Base-by-base conservation (phyloP, 2,113 vertebrate species). In the Nothocercus julius region DNA sequence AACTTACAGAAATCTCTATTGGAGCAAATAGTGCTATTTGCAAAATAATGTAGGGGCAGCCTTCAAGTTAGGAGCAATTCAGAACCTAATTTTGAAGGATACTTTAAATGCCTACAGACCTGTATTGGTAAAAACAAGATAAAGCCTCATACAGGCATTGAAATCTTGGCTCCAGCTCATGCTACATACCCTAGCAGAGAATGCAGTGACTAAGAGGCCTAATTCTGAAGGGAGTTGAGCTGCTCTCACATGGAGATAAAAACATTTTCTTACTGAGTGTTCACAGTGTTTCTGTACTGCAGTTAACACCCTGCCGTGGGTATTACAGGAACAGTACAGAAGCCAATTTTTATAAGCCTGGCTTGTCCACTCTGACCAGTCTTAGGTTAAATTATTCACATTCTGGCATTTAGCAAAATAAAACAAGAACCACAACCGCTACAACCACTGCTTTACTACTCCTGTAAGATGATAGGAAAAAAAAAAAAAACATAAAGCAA, bases 171-270 rank as follows among this genome's bases (percentile, higher is more conserved):
- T 81, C 53, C 64, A 58, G 25, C 70, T 42, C 85, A 61, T 49
- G 90, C 93, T 93, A 93, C 90, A 38, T 94, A 95, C 87, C 84
- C 95, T 67, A n/a, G 53, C 73, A 82, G 91, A 91, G 93, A 97
- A 97, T 96, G 96, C 9, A 42, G 49, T 59, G 67, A 92, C 80
- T 88, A 95, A 95, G 66, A 93, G 72, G 58, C 45, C 89, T 89
- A 82, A 76, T 58, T 82, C 77, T 86, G 93, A 73, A 95, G 45
- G 77, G 21, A 73, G 38, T 42, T 74, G 36, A 59, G 59, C 73
- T 91, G 83, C 72, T 91, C 14, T 82, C 89, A 28, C 32, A 68
- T 22, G 45, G 63, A 42, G 28, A 89, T 49, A 79, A 93, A 93
- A 87, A 30, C 7, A 7, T 85, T 42, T 72, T 75, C 19, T 85